These are phyloP conservation scores for Athalia cordata DNA, from an alignment of 2,888 invertebrate species.

Conservation along the genomic window DNA sequence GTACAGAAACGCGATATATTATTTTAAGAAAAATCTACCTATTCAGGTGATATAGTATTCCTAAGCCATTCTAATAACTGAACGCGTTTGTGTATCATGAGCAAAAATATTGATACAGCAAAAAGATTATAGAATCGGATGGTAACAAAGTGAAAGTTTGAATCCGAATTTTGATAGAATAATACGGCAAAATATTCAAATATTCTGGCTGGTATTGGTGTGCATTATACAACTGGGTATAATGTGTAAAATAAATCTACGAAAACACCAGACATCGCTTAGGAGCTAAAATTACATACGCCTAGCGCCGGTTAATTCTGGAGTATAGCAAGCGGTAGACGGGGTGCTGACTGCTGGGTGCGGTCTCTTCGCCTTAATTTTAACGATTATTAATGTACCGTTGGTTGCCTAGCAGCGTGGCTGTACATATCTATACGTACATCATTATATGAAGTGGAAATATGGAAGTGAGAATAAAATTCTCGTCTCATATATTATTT, in stretches of 20 bases:
- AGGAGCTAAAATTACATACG: slow-evolving; percentile 29
- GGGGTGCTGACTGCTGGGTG: slow-evolving; percentile 29
- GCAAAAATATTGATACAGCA: background rate
- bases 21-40: too few relatives aligned
- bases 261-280: slow-evolving; percentile 14
- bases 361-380: slow-evolving; percentile 37
- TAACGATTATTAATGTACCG: slow-evolving; percentile 31
- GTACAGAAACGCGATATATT: too few relatives aligned
- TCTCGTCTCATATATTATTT: too few relatives aligned
- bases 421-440: background rate
- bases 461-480: too few relatives aligned
- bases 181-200: background rate
- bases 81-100: too few relatives aligned
- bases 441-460: too few relatives aligned
- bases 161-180: slow-evolving; percentile 12
- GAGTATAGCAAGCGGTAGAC: background rate
- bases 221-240: background rate
- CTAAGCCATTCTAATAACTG: too few relatives aligned
- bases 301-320: slow-evolving; percentile 13
- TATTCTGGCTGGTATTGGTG: background rate
- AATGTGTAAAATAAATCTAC: background rate
- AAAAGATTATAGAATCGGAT: background rate
- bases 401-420: background rate
- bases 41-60: too few relatives aligned
- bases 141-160: background rate